Percentiles rank a stretch among this genome's conserved stretches.
These are phyloP conservation scores for Ianthella basta DNA, from an alignment of 37 sponge, comb jelly and placozoan species.

Conservation along the genomic window DNA sequence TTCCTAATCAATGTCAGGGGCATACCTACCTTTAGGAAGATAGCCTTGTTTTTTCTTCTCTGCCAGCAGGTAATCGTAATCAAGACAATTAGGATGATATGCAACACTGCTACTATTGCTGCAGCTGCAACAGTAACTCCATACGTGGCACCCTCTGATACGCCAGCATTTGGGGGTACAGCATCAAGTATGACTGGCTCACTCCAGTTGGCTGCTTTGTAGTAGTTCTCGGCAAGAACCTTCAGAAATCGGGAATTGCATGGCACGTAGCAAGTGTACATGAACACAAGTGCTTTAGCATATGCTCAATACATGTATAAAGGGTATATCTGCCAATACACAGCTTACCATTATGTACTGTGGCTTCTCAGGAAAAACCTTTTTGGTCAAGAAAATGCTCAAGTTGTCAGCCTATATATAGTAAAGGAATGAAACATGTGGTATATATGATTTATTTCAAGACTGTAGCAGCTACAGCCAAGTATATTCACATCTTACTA, in stretches of 20 bases:
- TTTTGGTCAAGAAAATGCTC: not conserved
- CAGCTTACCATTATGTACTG: constrained; percentile 18
- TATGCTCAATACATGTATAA: too few relatives aligned
- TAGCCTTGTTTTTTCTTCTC: not conserved
- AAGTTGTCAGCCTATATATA: not conserved
- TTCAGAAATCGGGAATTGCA: not conserved
- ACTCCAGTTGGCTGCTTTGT: constrained; percentile 32
- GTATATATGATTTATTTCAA: too few relatives aligned
- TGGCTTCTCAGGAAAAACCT: not conserved
- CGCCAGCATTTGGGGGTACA: not conserved
- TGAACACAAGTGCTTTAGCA: too few relatives aligned
- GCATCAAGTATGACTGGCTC: not conserved
- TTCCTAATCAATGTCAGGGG: too few relatives aligned
- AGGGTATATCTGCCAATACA: not conserved
- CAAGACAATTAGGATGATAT: not conserved
- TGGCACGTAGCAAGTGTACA: too few relatives aligned
- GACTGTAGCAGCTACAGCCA: too few relatives aligned
- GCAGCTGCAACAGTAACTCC: constrained; percentile 15
- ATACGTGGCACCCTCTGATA: not conserved
- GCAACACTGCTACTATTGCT: not conserved
- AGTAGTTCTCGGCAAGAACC: constrained; percentile 21
- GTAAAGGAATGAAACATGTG: too few relatives aligned
- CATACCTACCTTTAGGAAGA: constrained; percentile 13
- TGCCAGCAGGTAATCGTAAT: constrained; percentile 1
- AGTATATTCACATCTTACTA: too few relatives aligned